phyloP scores from a whole-genome alignment of 2,888 invertebrate genomes.

The Drosophila emarginata region DNA sequence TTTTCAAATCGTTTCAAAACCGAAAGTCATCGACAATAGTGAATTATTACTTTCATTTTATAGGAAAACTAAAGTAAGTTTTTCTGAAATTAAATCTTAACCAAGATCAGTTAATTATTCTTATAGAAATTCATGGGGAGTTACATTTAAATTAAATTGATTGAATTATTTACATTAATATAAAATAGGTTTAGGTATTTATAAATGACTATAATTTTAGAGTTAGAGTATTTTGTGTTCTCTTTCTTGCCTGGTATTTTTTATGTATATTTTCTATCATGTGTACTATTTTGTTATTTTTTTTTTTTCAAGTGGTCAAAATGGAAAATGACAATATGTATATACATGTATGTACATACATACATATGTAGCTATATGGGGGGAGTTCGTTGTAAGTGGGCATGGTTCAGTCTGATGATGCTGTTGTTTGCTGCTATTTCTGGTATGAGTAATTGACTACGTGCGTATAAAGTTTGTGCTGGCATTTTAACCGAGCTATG shows the following conservation, averaged over 20 bases:
- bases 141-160: no score
- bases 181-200: no score
- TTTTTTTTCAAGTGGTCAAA: slow-evolving; percentile 36
- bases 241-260: background rate
- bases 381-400: slow-evolving; percentile 18
- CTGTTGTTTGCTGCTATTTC: slow-evolving; percentile 19
- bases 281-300: background rate
- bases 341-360: slow-evolving; percentile 28
- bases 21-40: no score
- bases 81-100: no score
- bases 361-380: slow-evolving; percentile 21
- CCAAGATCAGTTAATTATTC: no score
- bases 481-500: slow-evolving; percentile 56
- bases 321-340: slow-evolving; percentile 44
- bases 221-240: background rate
- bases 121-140: no score
- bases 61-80: no score
- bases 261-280: background rate
- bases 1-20: no score
- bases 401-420: slow-evolving; percentile 24
- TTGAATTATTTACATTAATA: no score
- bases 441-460: slow-evolving; percentile 76
- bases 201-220: no score
- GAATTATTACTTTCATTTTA: no score
- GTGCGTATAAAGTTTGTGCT: slow-evolving; percentile 75